Evolutionary conservation across 2,888 invertebrate genomes (phyloP).

Genomic region (Watsonalla binaria): DNA sequence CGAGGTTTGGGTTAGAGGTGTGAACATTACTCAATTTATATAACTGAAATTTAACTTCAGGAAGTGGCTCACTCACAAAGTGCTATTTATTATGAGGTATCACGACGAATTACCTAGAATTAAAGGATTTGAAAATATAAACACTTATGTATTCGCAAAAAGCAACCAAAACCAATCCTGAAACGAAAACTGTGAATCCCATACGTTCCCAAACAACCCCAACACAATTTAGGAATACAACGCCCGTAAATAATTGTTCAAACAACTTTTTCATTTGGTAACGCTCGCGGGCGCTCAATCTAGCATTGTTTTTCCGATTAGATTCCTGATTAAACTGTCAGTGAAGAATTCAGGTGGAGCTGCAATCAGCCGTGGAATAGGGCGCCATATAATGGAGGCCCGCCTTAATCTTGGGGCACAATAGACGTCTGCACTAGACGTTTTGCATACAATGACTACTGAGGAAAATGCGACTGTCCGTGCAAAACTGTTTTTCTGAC

Average conservation of each 20-base stretch:
- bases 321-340: conserved; percentile 64
- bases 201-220: neutral
- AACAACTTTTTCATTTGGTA: conserved; percentile 4
- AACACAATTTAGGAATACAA: conserved; percentile 18
- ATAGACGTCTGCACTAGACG: conserved; percentile 66
- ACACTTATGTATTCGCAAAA: too few species aligned
- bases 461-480: conserved; percentile 45
- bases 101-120: too few species aligned
- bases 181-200: neutral
- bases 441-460: conserved; percentile 72
- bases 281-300: conserved; percentile 28
- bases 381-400: conserved; percentile 63
- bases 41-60: too few species aligned
- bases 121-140: too few species aligned
- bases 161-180: neutral
- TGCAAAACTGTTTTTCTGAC: conserved; percentile 18
- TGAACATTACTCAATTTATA: conserved; percentile 4
- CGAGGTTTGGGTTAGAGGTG: conserved; percentile 20
- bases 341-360: conserved; percentile 37
- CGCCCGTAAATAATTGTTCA: neutral
- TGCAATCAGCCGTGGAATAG: conserved; percentile 64
- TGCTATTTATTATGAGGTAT: too few species aligned
- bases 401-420: conserved; percentile 70
- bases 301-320: conserved; percentile 70
- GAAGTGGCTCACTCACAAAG: too few species aligned